These are phyloP conservation scores for Ibidorhyncha struthersii DNA, from an alignment of 2,113 vertebrate genomes.

Conservation along the genomic window DNA sequence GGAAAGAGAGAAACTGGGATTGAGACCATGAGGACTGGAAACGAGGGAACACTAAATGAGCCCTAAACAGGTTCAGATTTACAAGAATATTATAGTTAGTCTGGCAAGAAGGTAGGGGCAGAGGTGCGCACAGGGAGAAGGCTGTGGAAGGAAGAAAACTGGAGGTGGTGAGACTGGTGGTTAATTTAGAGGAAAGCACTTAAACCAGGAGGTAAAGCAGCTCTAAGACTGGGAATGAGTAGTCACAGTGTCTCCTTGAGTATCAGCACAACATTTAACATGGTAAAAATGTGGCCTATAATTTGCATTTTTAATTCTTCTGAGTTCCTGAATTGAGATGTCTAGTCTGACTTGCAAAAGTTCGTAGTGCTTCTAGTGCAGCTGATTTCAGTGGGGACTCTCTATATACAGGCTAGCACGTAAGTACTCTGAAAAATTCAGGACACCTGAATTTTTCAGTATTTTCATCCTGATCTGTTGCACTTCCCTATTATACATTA, in stretches of 20 bases:
- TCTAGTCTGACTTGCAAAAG: neutral
- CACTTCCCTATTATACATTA: neutral
- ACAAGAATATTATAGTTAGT: neutral
- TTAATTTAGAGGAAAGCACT: neutral
- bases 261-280: neutral
- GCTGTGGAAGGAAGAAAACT: neutral
- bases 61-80: neutral
- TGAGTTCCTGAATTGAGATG: neutral
- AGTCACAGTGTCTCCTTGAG: neutral
- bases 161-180: neutral
- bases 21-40: neutral
- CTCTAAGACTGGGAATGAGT: neutral
- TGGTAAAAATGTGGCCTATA: neutral
- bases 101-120: neutral
- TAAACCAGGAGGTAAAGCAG: neutral
- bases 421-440: neutral
- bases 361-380: neutral
- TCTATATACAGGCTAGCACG: neutral
- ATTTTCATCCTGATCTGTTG: neutral
- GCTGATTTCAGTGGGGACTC: neutral
- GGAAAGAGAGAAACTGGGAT: neutral
- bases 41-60: neutral
- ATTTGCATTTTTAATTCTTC: neutral
- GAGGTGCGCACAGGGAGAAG: neutral
- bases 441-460: neutral